Evolutionary conservation across 2,888 invertebrate species (phyloP).

Genomic region (Aromia moschata): DNA sequence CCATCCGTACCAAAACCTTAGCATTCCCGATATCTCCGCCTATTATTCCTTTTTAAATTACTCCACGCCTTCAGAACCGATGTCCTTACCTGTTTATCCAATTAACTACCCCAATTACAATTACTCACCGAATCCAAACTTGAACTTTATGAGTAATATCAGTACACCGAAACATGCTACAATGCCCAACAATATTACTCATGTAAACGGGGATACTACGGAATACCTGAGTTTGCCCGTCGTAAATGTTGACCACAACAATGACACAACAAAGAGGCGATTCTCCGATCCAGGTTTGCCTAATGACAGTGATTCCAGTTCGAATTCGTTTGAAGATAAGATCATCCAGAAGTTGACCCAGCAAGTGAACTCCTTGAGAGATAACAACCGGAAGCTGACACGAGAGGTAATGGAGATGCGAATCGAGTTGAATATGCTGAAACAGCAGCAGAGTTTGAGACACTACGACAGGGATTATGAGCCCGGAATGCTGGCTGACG

Average conservation of each 20-base stretch:
- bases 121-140: conserved; percentile 37
- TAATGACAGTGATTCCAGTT: conserved; percentile 61
- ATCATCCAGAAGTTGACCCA: conserved; percentile 74
- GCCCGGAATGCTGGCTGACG: conserved; percentile 77
- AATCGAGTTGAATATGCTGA: conserved; percentile 66
- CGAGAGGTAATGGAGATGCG: conserved; percentile 79
- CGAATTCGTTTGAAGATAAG: conserved; percentile 69
- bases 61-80: conserved; percentile 67
- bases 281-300: conserved; percentile 75
- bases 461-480: conserved; percentile 66
- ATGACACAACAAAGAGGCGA: conserved; percentile 65
- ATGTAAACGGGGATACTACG: conserved; percentile 49
- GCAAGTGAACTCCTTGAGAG: conserved; percentile 76
- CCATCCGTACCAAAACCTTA: conserved; percentile 46
- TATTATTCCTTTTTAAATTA: conserved; percentile 55
- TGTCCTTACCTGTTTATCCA: conserved; percentile 72
- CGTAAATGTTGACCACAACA: conserved; percentile 69
- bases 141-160: conserved; percentile 44
- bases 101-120: conserved; percentile 63
- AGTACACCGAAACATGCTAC: conserved; percentile 45
- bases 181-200: conserved; percentile 36
- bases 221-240: conserved; percentile 77
- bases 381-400: conserved; percentile 77
- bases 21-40: conserved; percentile 49
- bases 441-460: conserved; percentile 54